These are phyloP conservation scores for Phataginus tricuspis DNA, from an alignment of 2,797 vertebrate species.

Conservation along the genomic window DNA sequence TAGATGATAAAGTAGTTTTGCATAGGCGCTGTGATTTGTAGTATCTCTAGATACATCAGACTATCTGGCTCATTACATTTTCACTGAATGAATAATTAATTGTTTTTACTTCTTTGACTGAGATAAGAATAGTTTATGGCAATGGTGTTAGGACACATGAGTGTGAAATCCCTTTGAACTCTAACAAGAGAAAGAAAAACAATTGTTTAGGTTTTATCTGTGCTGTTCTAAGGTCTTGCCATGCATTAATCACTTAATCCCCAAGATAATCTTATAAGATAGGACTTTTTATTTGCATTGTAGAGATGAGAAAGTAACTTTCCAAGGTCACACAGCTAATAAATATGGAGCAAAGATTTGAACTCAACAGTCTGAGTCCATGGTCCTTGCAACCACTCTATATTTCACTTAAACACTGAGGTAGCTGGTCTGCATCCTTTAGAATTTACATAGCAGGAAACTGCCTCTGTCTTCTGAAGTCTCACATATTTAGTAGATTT, in stretches of 20 bases:
- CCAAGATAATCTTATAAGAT: background rate
- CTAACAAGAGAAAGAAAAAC: conserved; percentile 43
- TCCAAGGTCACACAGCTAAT: background rate
- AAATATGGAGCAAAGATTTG: background rate
- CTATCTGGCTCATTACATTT: conserved; percentile 24
- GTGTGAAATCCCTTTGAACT: conserved; percentile 43
- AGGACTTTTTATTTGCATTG: background rate
- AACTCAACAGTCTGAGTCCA: background rate
- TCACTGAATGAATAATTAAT: conserved; percentile 47
- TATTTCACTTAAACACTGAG: background rate
- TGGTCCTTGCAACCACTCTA: background rate
- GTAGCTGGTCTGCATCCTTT: background rate
- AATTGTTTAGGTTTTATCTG: background rate
- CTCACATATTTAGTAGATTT: background rate
- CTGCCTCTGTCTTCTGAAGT: background rate
- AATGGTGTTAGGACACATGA: background rate
- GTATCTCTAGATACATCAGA: background rate
- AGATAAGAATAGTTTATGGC: conserved; percentile 24
- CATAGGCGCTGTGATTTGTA: background rate
- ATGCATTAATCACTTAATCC: background rate
- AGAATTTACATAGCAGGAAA: background rate
- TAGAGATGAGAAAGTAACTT: conserved; percentile 20
- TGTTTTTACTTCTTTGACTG: conserved; percentile 41
- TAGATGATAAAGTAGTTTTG: conserved; percentile 3
- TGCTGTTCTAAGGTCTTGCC: background rate